phyloP scores from a whole-genome alignment of 2,797 vertebrate genomes.

The Sebastes hubbsi region DNA sequence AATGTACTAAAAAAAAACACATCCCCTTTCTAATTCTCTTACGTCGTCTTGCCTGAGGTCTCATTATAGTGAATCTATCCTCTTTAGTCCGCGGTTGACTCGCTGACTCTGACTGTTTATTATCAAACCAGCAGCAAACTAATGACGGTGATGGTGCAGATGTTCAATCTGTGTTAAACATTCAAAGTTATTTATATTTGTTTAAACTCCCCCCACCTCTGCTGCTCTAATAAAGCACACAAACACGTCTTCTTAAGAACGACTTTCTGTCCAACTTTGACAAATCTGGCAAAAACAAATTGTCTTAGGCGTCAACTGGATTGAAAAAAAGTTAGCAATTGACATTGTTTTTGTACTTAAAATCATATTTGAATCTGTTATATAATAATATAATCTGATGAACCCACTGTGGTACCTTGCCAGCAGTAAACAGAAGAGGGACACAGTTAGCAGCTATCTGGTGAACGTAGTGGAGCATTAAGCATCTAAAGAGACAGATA shows the following conservation, averaged over 20 bases:
- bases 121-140: neutral
- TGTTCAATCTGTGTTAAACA: neutral
- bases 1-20: neutral
- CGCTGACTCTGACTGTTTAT: neutral
- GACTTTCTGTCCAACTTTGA: neutral
- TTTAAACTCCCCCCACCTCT: neutral
- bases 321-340: neutral
- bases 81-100: constrained; percentile 33
- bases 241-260: neutral
- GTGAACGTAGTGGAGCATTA: neutral
- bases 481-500: too few species aligned
- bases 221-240: neutral
- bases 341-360: neutral
- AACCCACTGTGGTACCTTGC: neutral
- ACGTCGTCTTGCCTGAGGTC: constrained; percentile 21
- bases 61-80: constrained; percentile 31
- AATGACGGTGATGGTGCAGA: neutral
- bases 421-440: neutral
- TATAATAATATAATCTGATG: neutral
- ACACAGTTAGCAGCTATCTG: neutral
- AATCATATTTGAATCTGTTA: too few species aligned
- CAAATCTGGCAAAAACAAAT: too few species aligned
- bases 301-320: too few species aligned
- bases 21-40: constrained; percentile 16
- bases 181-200: neutral